Percentiles rank a stretch among this genome's conserved stretches.
These are phyloP conservation scores for Hafferia zeledoni DNA, from an alignment of 2,797 vertebrate genomes.

Conservation along the genomic window DNA sequence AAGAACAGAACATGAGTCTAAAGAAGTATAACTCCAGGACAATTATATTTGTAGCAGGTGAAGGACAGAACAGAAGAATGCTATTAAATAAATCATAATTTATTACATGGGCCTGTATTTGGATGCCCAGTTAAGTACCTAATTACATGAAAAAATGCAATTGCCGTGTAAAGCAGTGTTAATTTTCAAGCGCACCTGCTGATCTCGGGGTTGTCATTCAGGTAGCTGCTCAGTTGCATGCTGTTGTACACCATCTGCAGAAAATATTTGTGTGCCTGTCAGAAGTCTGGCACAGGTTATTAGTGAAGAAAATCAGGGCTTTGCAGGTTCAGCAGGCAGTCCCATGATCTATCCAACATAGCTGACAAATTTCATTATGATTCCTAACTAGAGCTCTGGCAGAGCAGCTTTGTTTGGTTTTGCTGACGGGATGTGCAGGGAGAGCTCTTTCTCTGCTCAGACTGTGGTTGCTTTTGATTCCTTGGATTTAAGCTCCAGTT, in stretches of 20 bases:
- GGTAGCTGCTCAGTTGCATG: not conserved
- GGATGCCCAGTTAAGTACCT: slow-evolving; percentile 47
- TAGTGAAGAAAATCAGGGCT: not conserved
- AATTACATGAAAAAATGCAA: slow-evolving; percentile 55
- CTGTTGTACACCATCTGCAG: not conserved
- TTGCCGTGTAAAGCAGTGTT: not conserved
- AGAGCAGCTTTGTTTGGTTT: not conserved
- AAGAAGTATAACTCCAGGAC: not conserved
- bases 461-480: not conserved
- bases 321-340: not conserved
- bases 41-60: not conserved
- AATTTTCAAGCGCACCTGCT: slow-evolving; percentile 44
- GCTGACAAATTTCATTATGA: not conserved
- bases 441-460: not conserved
- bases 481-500: not conserved
- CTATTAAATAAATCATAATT: slow-evolving; percentile 49
- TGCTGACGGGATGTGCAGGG: not conserved
- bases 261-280: slow-evolving; percentile 2
- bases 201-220: slow-evolving; percentile 4
- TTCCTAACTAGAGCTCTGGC: not conserved
- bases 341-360: not conserved
- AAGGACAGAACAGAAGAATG: slow-evolving; percentile 3
- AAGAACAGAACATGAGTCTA: not conserved
- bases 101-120: not conserved
- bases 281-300: not conserved